Evolutionary conservation across 2,797 vertebrate genomes (phyloP), one percentile per base, ranked within the genome.

Genomic region (Melanotaenia parkinsoni): DNA sequence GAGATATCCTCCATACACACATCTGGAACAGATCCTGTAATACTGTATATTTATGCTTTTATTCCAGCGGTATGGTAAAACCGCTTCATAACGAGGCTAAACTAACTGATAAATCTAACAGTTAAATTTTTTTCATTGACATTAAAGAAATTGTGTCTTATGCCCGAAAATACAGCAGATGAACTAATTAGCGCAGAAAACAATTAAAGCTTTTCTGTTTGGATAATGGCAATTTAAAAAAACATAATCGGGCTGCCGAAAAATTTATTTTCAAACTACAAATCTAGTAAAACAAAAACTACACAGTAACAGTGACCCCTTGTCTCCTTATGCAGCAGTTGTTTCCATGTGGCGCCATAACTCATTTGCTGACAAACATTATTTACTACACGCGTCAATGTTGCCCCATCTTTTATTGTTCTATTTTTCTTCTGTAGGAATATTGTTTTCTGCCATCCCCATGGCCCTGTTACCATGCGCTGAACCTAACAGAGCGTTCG

Each of bases 381-480:
- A 88, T 89, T 89, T 85, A 86, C 80, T 62, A 82, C 65, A 81
- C 63, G 88, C 80, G 80, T 90, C 71, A 84, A 86, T 81, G 84
- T 75, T 86, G 72, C 76, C 62, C 81, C 59, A 72, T 87, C 80
- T 75, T 91, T 91, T 90, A 84, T 83, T 88, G 79, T 85, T 68
- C 80, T 58, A 86, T 89, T 85, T 89, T 89, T 80, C 73, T 72
- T 76, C 68, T 61, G 70, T 75, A 71, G 77, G 80, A 84, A 91
- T 86, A 93, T 91, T 83, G 89, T 90, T 90, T 80, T 82, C 66
- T 37, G 58, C 62, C 7, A 84, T 95, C 94, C 93, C 93, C 75
- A 71, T 86, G 90, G 93, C 88, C 90, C 92, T 88, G 91, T 93
- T 94, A 92, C 84, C 79, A 82, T 87, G 88, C 81, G 72, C 84